Evolutionary conservation across 1,140 invertebrate species (phyloP), one percentile per base, ranked within the genome.

Genomic region (Panonychus citri): DNA sequence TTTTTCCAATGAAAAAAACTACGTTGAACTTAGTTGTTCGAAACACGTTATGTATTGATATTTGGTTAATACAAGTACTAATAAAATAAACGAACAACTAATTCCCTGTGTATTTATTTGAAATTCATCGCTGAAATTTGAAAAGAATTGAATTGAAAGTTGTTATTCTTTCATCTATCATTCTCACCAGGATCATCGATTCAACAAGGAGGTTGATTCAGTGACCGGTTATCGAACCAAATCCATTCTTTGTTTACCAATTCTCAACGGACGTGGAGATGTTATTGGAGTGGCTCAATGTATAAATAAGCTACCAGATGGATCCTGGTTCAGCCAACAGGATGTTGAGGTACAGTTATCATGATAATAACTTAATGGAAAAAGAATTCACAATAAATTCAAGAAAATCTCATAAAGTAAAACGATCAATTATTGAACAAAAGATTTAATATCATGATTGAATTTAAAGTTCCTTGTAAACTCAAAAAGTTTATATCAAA

Each of bases 261-360:
- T 96, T 60, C 89, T 86, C 68, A 93, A 93, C 71, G 86, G 85
- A 66, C 84, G 90, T 62, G 89, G 88, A 0, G 85, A 90, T 62
- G 89, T 95, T 0, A 89, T 96, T 59, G 91, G 89, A 3, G 89
- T 95, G 0, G 89, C 89, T 34, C 88, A 96, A 74, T 90, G 94
- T 61, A 90, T 96, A 61, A 96, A 95, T 69, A 95, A 95, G 73
- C 86, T 82, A 49, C 80, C 85, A 67, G 82, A 78, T 67, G 79
- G 78, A 60, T 77, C 82, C 64, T 80, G 85, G 64, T 96, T 95
- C 68, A 86, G 82, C 1, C 74, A 81, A 7, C 78, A 80, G 59
- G 90, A 96, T 67, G 83, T 93, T 50, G 84, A 93, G 74, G 77
- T 78, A 26, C 50, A 59, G 40, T 78, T 64, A 78, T 79, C 12